Base-by-base conservation (phyloP, 2,888 invertebrate genomes). In the Lapara coniferarum region DNA sequence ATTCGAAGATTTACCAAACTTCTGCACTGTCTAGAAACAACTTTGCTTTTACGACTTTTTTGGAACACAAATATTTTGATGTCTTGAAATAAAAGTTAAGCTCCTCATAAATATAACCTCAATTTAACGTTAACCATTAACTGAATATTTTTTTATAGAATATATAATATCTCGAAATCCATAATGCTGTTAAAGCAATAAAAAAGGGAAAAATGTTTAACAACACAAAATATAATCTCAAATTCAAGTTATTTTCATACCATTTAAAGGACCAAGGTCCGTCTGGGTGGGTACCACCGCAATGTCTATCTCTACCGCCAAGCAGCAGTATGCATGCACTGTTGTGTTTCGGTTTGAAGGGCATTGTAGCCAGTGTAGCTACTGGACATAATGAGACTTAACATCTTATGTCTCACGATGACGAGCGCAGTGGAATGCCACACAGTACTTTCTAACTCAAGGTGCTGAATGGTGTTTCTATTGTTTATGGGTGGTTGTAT, bases 41-140 rank as follows among this genome's bases (percentile, higher is more conserved):
- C 59, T 69, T 69, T 55, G n/a, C 44, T 68, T 59, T 68, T 68
- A 68, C 58, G 58, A 37, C 51, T 37, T 52, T 51, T 52, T 55
- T 57, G 51, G 16, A 68, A 69, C 53, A 63, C 46, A 69, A 69
- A 63, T 59, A 46, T 59, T 68, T 63, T 37, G 59, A 53, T 63
- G 59, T 63, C 44, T 12, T 13, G 37, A 51, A 59, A 68, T 68
- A 37, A 52, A 63, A 69, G 59, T 53, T 69, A 53, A 63, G 55
- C 69, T 25, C 25, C 25, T 25, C 25, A 25, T 25, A 69, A 63
- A 53, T 70, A 68, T 69, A 69, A 72, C 73, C 63, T 63, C 49
- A 19, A 63, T 63, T 46, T 46, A 49, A 49, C 49, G 49, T 63
- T 49, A 49, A 16, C 10, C 49, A 19, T 46, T 49, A 19, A 46